Percentiles rank a stretch among this genome's conserved stretches.
These are phyloP conservation scores for Agapornis roseicollis DNA, from an alignment of 2,113 vertebrate species.

Conservation along the genomic window DNA sequence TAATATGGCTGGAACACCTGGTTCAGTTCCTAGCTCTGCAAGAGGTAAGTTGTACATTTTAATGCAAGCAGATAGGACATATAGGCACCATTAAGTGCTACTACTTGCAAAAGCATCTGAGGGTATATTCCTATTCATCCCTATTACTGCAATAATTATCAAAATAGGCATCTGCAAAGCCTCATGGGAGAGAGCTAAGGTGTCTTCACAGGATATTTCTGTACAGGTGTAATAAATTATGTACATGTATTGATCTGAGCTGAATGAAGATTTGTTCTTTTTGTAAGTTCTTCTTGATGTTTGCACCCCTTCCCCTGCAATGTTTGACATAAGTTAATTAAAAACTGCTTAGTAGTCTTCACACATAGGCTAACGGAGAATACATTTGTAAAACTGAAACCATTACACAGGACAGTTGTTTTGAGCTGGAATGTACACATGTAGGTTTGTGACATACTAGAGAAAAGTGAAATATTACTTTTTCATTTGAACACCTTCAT, in stretches of 20 bases:
- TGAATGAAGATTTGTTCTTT: slow-evolving; percentile 55
- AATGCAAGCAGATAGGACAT: not conserved
- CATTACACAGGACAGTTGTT: not conserved
- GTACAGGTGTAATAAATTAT: slow-evolving; percentile 40
- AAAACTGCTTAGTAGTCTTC: slow-evolving; percentile 31
- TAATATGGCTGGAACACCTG: not conserved
- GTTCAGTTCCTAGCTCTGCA: not conserved
- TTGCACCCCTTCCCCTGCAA: not conserved
- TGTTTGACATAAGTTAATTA: slow-evolving; percentile 47
- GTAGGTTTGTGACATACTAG: not conserved
- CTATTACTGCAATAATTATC: slow-evolving; percentile 19
- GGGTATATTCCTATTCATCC: not conserved
- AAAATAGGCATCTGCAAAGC: slow-evolving; percentile 29
- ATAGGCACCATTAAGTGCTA: not conserved
- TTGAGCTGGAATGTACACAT: not conserved
- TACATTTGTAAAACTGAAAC: slow-evolving; percentile 17
- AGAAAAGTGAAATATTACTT: not conserved
- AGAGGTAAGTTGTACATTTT: not conserved
- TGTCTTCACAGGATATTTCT: slow-evolving; percentile 15
- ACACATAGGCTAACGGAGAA: not conserved
- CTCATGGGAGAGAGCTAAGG: not conserved
- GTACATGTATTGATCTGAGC: slow-evolving; percentile 31
- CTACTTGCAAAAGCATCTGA: not conserved
- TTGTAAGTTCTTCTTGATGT: slow-evolving; percentile 22
- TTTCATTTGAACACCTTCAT: not conserved